Base-by-base conservation (phyloP, 2,113 vertebrate genomes). In the Carollia perspicillata region DNA sequence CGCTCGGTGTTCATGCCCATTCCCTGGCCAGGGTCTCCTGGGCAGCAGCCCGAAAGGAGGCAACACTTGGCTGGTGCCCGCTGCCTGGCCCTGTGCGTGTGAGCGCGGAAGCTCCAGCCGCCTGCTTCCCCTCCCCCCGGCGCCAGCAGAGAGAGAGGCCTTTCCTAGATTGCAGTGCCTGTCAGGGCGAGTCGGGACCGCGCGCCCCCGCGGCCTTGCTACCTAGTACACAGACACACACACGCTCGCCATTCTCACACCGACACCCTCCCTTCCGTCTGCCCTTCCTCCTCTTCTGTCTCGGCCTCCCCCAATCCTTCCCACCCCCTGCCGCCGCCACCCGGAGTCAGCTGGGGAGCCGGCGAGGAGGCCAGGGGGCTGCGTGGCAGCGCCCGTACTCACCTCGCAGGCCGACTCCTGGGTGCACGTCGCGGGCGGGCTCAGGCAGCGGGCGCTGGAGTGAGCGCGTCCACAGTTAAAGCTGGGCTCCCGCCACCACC, bases 131-230 rank as follows among this genome's bases (percentile, higher is more conserved):
- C 95, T 69, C 58, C 53, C 47, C 87, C 85, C 58, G 26, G 68
- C 89, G 91, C 87, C 13, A 58, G 90, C 95, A 78, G 55, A 20
- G 75, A 95, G 97, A 58, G 60, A 63, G 60, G 97, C 96, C 97
- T 97, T 97, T 97, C 96, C 97, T 96, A 88, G 97, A 96, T 96
- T 93, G 95, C 97, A 93, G 93, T 55, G 92, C 95, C 90, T 69
- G 84, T 49, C 90, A 68, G 68, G 88, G 51, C 60, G 65, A 93
- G 66, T 93, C 35, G 28, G 93, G 77, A 69, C 84, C 86, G 65
- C 47, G 79, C 42, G 83, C 93, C 94, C 94, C 69, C 18, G 40
- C 77, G 35, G 88, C 91, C 90, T 79, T 47, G 30, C 89, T 93
- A 26, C 77, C 79, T 51, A 68, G 7, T 51, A 40, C 53, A 77